A percentile compares a stretch with the other conserved stretches of the same genome.
phyloP scores from a whole-genome alignment of 1,140 invertebrate species.

The Apis mellifera region Amel_HAv3.1 CM009937.2:11842001-11842500 shows the following conservation, averaged over 20 bases:
- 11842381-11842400: conserved; percentile 59
- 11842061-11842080: conserved; percentile 30
- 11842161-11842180: conserved; percentile 23
- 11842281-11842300: conserved; percentile 52
- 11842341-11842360: conserved; percentile 42
- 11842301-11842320: conserved; percentile 34
- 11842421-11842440: conserved; percentile 39
- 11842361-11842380: conserved; percentile 56
- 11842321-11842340: conserved; percentile 42
- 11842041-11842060: conserved; percentile 20
- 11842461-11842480: conserved; percentile 58
- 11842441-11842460: conserved; percentile 54
- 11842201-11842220: not conserved
- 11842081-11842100: not conserved
- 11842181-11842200: not conserved
- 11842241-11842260: conserved; percentile 34
- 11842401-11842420: conserved; percentile 56
- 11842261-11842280: conserved; percentile 50
- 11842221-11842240: not conserved
- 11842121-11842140: conserved; percentile 40
- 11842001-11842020: not conserved
- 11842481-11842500: not conserved
- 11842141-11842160: not conserved
- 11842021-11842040: not conserved
- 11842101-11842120: conserved; percentile 54